Base-by-base conservation (phyloP, 2,888 invertebrate species). In the Synanthedon myopaeformis region DNA sequence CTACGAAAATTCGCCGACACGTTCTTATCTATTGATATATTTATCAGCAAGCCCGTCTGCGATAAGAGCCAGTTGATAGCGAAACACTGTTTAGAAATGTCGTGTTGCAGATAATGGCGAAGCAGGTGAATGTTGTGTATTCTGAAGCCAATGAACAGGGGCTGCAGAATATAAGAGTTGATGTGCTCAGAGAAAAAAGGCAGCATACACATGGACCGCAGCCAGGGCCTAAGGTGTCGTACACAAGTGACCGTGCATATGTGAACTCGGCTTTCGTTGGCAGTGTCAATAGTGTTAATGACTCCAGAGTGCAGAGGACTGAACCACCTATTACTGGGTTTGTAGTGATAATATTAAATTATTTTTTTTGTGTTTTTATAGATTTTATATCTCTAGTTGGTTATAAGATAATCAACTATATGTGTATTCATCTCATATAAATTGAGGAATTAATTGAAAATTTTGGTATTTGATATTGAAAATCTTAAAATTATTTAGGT, bases 221-320 rank as follows among this genome's bases (percentile, higher is more conserved):
- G 23, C 6, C 19, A 12, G 35, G n/a, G 6, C 56, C 59, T n/a
- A 61, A 62, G 54, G 51, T 64, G 49, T 54, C 69, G n/a, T 59
- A 56, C 13, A 66, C 62, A 49, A 67, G 63, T 57, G 72, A 81
- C 4, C 82, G 70, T 66, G 79, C 75, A 53, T 86, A 79, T 60
- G 77, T 78, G 62, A 86, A 86, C 56, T 58, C 66, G 2, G 83
- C 75, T 0, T 86, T 69, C 60, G 74, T 72, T 0, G 83, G 82
- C 10, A 84, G 82, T 64, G 59, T 70, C 17, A 64, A 62, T 48
- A 74, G 62, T 69, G 65, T 83, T 0, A 70, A 60, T 51, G 68
- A 64, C 5, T 56, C 51, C 8, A 54, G 57, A 3, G 48, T 57
- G 11, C 51, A 54, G 10, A 35, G 35, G 1, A 35, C 10, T 13